Evolutionary conservation across 2,888 invertebrate species (phyloP).

Genomic region (Drosophila borealis): DNA sequence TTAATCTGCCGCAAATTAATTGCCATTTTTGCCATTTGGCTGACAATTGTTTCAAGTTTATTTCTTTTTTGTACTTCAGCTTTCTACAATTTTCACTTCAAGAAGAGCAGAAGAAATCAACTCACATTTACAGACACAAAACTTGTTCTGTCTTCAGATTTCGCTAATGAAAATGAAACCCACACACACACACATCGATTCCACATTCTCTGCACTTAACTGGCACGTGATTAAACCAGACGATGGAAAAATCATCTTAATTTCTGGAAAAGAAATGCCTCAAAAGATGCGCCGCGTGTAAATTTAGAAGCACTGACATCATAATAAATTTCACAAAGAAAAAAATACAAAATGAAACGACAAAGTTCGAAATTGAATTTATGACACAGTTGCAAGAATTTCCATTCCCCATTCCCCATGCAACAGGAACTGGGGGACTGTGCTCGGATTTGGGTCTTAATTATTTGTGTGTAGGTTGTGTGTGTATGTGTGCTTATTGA

Average conservation of each 20-base stretch:
- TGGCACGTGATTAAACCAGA: conserved; percentile 42
- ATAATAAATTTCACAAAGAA: conserved; percentile 44
- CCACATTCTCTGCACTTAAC: conserved; percentile 26
- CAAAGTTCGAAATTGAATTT: conserved; percentile 49
- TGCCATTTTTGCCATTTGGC: conserved; percentile 52
- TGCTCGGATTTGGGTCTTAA: not conserved
- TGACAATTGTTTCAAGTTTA: conserved; percentile 64
- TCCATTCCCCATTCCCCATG: not conserved
- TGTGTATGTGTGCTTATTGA: conserved; percentile 19
- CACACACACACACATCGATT: conserved; percentile 38
- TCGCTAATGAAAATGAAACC: conserved; percentile 64
- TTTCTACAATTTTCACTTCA: conserved; percentile 67
- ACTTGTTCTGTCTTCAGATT: conserved; percentile 64
- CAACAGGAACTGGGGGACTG: not conserved
- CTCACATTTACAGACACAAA: conserved; percentile 27
- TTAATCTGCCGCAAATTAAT: conserved; percentile 62
- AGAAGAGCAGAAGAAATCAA: conserved; percentile 50
- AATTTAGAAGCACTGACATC: conserved; percentile 64
- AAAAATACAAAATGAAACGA: conserved; percentile 8
- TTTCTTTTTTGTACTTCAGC: conserved; percentile 49
- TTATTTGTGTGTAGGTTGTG: conserved; percentile 1
- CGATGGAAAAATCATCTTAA: conserved; percentile 39
- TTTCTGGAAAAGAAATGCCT: conserved; percentile 9
- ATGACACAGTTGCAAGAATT: conserved; percentile 30
- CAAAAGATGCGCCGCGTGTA: conserved; percentile 23